phyloP scores from a whole-genome alignment of 2,888 invertebrate species.

The Cotesia congregata region DNA sequence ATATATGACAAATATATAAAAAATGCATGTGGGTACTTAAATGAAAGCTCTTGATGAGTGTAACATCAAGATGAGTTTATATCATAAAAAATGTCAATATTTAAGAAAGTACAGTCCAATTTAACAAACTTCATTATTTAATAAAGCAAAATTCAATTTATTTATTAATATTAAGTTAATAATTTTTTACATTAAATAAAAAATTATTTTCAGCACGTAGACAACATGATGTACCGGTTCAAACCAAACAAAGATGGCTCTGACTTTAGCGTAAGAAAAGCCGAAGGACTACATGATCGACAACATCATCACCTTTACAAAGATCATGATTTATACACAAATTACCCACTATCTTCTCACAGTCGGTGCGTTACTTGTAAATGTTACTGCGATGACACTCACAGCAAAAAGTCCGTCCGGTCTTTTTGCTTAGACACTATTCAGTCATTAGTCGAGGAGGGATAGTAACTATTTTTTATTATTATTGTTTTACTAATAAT shows the following conservation, averaged over 20 bases:
- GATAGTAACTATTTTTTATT: background rate
- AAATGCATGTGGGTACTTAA: too few species aligned
- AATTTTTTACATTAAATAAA: background rate
- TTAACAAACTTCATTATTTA: too few species aligned
- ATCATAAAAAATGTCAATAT: too few species aligned
- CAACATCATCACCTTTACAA: background rate
- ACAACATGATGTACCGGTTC: background rate
- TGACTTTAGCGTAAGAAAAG: background rate
- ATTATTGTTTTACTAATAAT: background rate
- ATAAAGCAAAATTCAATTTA: too few species aligned
- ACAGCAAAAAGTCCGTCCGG: background rate
- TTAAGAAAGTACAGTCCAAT: too few species aligned
- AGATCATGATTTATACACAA: background rate
- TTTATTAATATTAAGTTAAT: too few species aligned
- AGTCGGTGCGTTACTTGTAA: background rate
- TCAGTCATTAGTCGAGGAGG: background rate
- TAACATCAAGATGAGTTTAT: too few species aligned
- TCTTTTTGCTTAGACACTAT: background rate
- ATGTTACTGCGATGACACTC: background rate
- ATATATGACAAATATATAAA: too few species aligned
- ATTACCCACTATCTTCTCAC: background rate
- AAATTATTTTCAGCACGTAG: background rate
- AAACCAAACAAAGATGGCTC: background rate
- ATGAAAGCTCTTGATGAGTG: too few species aligned
- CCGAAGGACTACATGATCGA: background rate